These are phyloP conservation scores for Todus mexicanus DNA, from an alignment of 2,797 vertebrate species.

Conservation along the genomic window DNA sequence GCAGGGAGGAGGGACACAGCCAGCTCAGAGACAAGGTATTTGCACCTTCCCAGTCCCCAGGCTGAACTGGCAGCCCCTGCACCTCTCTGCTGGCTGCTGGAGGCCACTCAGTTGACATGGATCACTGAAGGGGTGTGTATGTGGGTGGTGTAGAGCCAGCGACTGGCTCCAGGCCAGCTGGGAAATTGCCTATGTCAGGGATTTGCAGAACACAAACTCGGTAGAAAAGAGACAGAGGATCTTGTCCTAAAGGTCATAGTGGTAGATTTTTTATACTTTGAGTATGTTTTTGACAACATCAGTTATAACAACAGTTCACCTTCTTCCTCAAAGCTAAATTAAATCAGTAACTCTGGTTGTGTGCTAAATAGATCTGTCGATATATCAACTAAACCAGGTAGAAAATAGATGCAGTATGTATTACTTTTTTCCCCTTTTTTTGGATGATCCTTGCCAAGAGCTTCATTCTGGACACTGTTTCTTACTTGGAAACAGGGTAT, in stretches of 20 bases:
- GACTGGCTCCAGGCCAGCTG: conserved; percentile 5
- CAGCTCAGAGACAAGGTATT: not conserved
- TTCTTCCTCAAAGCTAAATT: not conserved
- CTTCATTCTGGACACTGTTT: not conserved
- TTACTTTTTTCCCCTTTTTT: not conserved
- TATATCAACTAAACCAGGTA: not conserved
- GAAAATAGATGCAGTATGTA: not conserved
- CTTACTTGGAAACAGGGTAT: not conserved
- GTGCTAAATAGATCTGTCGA: not conserved
- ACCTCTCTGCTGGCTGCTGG: not conserved
- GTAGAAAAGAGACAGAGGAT: conserved; percentile 9
- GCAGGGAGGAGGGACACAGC: not conserved
- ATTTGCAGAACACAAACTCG: conserved; percentile 4
- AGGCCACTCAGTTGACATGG: not conserved
- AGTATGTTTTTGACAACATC: not conserved
- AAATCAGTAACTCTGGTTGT: not conserved
- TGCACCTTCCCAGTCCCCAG: not conserved
- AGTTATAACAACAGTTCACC: not conserved
- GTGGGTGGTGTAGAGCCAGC: conserved; percentile 15
- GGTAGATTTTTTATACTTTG: not conserved
- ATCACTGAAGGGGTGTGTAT: conserved; percentile 12
- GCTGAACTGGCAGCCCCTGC: not conserved
- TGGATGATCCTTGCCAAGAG: not conserved
- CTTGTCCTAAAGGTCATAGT: not conserved
- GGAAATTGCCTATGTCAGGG: conserved; percentile 43